Conservation (phyloP, 2,113 vertebrate species). For the Ailurus styani region DNA sequence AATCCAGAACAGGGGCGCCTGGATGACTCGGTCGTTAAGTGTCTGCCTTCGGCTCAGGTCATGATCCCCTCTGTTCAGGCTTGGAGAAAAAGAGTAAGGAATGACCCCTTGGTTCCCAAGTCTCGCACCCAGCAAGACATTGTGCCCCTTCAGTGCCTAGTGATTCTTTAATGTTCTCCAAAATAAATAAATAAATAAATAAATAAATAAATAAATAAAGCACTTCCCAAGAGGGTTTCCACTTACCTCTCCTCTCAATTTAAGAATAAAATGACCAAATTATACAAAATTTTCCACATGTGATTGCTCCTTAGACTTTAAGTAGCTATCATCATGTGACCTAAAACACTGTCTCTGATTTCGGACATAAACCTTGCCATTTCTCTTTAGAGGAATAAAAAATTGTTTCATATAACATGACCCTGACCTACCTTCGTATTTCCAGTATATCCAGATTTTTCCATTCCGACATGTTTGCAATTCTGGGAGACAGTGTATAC, state of each 20-base stretch:
- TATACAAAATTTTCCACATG: neutral
- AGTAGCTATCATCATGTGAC: neutral
- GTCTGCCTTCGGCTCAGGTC: too few species aligned
- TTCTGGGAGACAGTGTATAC: constrained; percentile 63
- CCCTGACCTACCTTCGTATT: constrained; percentile 50
- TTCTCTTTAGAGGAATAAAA: constrained; percentile 27
- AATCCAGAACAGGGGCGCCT: neutral
- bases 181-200: too few species aligned
- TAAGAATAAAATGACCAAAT: neutral
- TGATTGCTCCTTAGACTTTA: neutral
- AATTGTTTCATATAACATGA: constrained; percentile 38
- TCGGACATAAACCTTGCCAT: neutral
- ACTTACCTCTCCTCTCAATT: neutral
- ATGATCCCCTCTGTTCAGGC: neutral
- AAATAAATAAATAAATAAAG: too few species aligned
- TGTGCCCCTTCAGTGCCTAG: neutral
- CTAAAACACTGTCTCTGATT: constrained; percentile 27
- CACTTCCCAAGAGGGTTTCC: neutral
- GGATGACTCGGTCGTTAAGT: too few species aligned
- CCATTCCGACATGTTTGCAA: constrained; percentile 64
- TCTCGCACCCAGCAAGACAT: neutral
- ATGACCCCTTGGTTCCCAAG: neutral
- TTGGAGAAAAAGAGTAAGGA: neutral
- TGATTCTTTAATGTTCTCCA: neutral
- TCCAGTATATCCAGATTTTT: constrained; percentile 48